Conservation (phyloP, 2,113 vertebrate species). For the Calyptommatus sinebrachiatus region DNA sequence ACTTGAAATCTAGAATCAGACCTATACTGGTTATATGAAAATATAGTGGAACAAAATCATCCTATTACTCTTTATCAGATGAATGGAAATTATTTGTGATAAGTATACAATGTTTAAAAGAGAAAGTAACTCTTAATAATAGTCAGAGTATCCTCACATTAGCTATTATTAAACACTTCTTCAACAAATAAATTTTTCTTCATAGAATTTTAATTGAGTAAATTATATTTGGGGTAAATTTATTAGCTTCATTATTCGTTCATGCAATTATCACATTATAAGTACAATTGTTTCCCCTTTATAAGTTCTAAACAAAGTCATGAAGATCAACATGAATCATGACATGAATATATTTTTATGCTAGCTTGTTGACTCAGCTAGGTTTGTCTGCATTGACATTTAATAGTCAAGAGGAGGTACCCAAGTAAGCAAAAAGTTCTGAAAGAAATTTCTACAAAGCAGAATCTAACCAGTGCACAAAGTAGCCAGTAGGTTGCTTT, state of each 20-base stretch:
- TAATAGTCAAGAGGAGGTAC: constrained; percentile 44
- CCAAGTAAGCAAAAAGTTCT: constrained; percentile 49
- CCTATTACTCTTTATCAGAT: not conserved
- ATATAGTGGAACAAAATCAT: no score
- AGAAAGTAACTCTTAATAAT: not conserved
- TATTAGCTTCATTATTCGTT: not conserved
- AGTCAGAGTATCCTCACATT: no score
- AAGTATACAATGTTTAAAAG: not conserved
- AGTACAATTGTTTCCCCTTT: not conserved
- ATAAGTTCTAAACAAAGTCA: not conserved
- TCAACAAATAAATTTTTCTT: not conserved
- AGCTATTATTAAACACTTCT: no score
- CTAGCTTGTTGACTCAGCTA: constrained; percentile 2
- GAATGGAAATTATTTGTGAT: not conserved
- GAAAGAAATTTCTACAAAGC: constrained; percentile 34
- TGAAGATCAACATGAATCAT: constrained; percentile 18
- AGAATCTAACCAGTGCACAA: constrained; percentile 37
- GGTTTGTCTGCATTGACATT: constrained; percentile 6
- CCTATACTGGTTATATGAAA: no score
- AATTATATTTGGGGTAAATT: not conserved
- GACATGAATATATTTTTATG: constrained; percentile 21
- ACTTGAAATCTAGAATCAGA: no score
- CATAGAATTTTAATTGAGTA: not conserved
- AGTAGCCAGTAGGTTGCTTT: no score
- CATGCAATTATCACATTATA: constrained; percentile 1